These are phyloP conservation scores for Brotula barbata DNA, from an alignment of 2,797 vertebrate genomes.

Conservation along the genomic window DNA sequence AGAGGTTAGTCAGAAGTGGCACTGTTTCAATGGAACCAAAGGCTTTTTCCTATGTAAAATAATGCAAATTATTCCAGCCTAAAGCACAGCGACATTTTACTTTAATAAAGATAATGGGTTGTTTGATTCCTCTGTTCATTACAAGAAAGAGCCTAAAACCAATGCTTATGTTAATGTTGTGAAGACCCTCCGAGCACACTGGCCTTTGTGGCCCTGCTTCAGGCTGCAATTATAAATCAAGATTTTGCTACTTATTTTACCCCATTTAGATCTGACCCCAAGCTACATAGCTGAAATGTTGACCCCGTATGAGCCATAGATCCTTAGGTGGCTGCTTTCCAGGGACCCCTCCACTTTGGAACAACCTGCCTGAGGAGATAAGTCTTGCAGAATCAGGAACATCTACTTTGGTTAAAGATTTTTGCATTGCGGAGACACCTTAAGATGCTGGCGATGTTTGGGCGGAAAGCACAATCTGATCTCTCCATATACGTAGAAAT, in stretches of 20 bases:
- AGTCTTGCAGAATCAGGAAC: too few species aligned
- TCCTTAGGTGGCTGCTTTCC: too few species aligned
- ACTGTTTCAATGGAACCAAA: background rate
- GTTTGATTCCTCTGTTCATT: background rate
- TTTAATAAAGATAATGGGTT: accelerated
- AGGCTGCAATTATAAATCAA: conserved; percentile 2
- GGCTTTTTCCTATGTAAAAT: accelerated
- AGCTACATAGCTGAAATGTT: accelerated
- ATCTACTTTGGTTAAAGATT: too few species aligned
- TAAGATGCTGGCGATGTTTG: too few species aligned
- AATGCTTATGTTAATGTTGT: conserved; percentile 56
- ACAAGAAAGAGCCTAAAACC: background rate
- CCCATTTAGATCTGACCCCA: too few species aligned
- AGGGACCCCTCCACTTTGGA: too few species aligned
- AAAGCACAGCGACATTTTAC: background rate
- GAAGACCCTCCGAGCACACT: conserved; percentile 52
- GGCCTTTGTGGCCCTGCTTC: conserved; percentile 51
- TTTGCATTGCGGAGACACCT: too few species aligned
- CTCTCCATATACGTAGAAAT: too few species aligned
- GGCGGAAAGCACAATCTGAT: too few species aligned
- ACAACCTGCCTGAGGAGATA: too few species aligned
- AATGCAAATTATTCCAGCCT: background rate
- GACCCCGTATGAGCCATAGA: too few species aligned
- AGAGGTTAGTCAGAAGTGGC: conserved; percentile 11
- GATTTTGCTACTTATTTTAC: too few species aligned